A percentile compares a stretch with the other conserved stretches of the same genome.
phyloP scores from a whole-genome alignment of 2,113 vertebrate species.

The Eidolon helvum region DNA sequence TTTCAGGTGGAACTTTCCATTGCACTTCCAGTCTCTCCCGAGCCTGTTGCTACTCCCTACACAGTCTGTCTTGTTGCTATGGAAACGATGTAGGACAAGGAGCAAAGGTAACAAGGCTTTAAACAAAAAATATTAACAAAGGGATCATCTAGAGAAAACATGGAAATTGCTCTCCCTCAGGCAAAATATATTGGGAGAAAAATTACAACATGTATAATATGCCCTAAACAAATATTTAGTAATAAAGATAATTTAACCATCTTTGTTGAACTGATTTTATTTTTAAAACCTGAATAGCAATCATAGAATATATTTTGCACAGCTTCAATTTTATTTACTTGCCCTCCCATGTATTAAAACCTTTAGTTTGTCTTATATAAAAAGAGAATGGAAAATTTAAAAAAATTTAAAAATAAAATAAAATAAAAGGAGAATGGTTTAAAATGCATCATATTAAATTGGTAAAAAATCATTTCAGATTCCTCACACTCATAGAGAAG shows the following conservation, averaged over 20 bases:
- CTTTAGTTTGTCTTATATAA: conserved; percentile 3
- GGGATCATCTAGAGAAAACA: neutral
- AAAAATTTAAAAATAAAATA: neutral
- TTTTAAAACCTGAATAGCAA: conserved; percentile 21
- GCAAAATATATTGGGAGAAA: conserved; percentile 26
- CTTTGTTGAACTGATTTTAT: conserved; percentile 20
- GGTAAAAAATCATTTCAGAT: neutral
- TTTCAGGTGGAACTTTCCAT: conserved; percentile 77
- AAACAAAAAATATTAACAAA: conserved; percentile 62
- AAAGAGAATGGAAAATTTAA: neutral
- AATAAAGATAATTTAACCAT: neutral
- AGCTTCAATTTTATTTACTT: neutral
- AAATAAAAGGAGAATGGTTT: neutral
- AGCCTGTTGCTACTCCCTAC: neutral
- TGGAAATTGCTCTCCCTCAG: neutral
- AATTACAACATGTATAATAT: neutral
- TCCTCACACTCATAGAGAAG: neutral
- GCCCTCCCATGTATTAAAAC: neutral
- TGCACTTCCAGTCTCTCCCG: conserved; percentile 19
- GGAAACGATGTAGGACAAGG: conserved; percentile 10
- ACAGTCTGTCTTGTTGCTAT: neutral
- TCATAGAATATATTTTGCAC: neutral
- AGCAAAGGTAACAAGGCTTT: conserved; percentile 58
- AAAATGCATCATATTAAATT: neutral
- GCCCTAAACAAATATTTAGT: neutral